Evolutionary conservation across 2,797 vertebrate species (phyloP).

Genomic region (Gallinago stenura): DNA sequence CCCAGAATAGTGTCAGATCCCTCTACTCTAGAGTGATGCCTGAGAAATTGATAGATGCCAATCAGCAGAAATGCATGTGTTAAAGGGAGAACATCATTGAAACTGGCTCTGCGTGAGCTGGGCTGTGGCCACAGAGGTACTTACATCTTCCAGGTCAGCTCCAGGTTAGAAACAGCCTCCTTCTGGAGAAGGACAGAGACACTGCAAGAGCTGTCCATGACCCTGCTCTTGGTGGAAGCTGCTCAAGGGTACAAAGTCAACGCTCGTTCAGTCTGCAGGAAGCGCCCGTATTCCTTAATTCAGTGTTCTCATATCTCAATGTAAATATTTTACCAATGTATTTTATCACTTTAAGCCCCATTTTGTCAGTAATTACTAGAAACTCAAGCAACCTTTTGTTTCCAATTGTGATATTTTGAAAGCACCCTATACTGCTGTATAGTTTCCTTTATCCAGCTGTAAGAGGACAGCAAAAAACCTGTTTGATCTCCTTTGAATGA

Average conservation of each 20-base stretch:
- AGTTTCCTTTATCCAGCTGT: not conserved
- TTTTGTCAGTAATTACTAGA: not conserved
- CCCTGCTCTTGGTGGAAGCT: too few species aligned
- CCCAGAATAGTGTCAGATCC: not conserved
- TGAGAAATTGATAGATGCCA: not conserved
- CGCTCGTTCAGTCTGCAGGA: not conserved
- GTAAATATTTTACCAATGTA: not conserved
- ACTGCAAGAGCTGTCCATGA: too few species aligned
- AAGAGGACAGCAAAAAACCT: not conserved
- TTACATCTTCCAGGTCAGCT: not conserved
- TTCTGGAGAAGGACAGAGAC: not conserved
- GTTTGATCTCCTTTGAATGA: not conserved
- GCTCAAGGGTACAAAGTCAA: not conserved
- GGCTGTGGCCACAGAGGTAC: not conserved
- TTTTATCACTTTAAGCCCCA: not conserved
- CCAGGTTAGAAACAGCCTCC: too few species aligned
- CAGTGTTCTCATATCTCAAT: not conserved
- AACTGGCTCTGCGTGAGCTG: not conserved
- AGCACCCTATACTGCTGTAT: not conserved
- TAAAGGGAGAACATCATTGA: not conserved
- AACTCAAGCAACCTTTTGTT: not conserved
- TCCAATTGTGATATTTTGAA: not conserved
- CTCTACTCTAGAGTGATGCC: accelerated
- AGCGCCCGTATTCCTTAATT: not conserved
- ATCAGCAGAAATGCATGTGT: not conserved